These are phyloP conservation scores for Nomada lathburiana DNA, from an alignment of 2,888 invertebrate genomes.

Conservation along the genomic window DNA sequence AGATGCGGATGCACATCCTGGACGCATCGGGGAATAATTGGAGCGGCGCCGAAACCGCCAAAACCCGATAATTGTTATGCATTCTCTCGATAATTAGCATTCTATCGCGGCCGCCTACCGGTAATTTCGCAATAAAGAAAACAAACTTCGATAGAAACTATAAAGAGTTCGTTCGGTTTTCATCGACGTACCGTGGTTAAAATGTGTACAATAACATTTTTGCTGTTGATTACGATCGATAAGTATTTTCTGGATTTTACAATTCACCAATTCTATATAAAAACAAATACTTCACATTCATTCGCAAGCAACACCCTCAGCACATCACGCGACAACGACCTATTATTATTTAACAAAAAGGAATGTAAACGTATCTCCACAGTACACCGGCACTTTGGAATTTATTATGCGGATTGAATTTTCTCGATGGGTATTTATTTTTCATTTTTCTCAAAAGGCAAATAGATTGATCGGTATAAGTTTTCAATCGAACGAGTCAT, in stretches of 20 bases:
- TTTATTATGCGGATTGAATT: too few species aligned
- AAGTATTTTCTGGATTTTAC: too few species aligned
- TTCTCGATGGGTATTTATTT: too few species aligned
- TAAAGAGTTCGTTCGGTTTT: slow-evolving; percentile 29
- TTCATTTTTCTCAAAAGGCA: background rate
- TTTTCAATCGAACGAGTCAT: too few species aligned
- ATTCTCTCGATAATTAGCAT: slow-evolving; percentile 58
- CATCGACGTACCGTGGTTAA: background rate
- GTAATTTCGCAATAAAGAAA: slow-evolving; percentile 19
- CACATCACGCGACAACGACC: too few species aligned
- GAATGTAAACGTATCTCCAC: too few species aligned
- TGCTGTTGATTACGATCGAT: too few species aligned
- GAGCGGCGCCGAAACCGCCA: slow-evolving; percentile 20
- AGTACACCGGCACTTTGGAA: too few species aligned
- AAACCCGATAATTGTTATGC: slow-evolving; percentile 63
- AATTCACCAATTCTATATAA: too few species aligned
- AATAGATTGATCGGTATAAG: background rate
- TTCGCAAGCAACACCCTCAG: too few species aligned
- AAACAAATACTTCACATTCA: too few species aligned
- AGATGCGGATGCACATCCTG: slow-evolving; percentile 17
- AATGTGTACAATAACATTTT: slow-evolving; percentile 4
- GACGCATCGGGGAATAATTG: slow-evolving; percentile 40
- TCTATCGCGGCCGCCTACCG: slow-evolving; percentile 38
- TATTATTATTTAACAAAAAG: too few species aligned
- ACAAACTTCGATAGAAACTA: background rate